These are phyloP conservation scores for Andrena bucephala DNA, from an alignment of 2,888 invertebrate species.

Conservation along the genomic window DNA sequence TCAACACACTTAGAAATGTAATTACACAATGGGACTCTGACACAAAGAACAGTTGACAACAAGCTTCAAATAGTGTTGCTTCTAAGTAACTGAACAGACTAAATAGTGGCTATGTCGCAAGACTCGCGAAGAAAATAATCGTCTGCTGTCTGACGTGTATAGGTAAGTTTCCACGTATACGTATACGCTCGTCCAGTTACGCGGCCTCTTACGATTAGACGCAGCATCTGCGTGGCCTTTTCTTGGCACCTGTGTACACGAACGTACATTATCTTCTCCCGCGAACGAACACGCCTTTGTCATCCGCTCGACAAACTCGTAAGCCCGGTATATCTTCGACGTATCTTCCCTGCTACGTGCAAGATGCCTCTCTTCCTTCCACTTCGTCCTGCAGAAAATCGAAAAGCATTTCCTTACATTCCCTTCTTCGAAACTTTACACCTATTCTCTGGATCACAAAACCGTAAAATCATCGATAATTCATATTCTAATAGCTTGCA, in stretches of 20 bases:
- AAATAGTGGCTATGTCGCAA: background rate
- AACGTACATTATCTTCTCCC: slow-evolving; percentile 78
- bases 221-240: slow-evolving; percentile 82
- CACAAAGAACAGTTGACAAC: too few relatives aligned
- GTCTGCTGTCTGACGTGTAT: background rate
- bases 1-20: too few relatives aligned
- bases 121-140: background rate
- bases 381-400: background rate
- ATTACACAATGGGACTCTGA: too few relatives aligned
- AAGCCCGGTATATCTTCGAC: slow-evolving; percentile 57
- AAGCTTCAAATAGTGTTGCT: background rate
- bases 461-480: too few relatives aligned
- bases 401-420: background rate
- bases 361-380: slow-evolving; percentile 37
- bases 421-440: background rate
- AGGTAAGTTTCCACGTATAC: background rate
- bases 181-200: slow-evolving; percentile 43
- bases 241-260: slow-evolving; percentile 84
- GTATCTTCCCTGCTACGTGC: slow-evolving; percentile 40
- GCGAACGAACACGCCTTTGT: slow-evolving; percentile 79
- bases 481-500: too few relatives aligned
- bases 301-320: slow-evolving; percentile 76
- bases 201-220: slow-evolving; percentile 65
- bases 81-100: background rate
- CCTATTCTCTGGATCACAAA: background rate